Conservation (phyloP, 2,797 vertebrate genomes). For the Dendrocincla tyrannina region DNA sequence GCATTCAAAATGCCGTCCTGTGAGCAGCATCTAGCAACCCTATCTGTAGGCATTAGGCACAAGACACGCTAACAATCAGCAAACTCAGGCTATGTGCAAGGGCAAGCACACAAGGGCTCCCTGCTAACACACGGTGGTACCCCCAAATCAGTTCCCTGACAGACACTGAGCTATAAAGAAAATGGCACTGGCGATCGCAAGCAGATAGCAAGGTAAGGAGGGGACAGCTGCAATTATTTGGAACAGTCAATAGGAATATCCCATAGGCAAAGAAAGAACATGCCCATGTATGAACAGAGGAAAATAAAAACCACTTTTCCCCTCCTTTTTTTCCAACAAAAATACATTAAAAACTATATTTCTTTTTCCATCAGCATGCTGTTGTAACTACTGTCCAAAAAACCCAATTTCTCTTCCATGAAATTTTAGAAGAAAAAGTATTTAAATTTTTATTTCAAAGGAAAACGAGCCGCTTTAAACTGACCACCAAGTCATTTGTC, state of each 20-base stretch:
- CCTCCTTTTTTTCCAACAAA: background rate
- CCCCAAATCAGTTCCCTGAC: background rate
- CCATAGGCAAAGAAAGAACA: background rate
- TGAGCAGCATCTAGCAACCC: background rate
- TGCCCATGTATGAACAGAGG: accelerated
- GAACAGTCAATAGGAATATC: background rate
- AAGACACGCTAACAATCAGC: background rate
- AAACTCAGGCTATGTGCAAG: background rate
- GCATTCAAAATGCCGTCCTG: background rate
- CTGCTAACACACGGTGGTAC: background rate
- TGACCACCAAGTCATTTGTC: background rate
- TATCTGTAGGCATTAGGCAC: background rate
- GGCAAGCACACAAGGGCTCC: background rate
- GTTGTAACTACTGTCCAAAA: background rate
- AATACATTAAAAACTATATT: background rate
- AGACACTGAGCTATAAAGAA: background rate
- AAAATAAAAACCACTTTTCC: background rate
- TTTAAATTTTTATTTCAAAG: background rate
- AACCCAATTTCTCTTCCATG: accelerated
- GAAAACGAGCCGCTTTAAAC: background rate
- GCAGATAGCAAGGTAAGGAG: background rate
- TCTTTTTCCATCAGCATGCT: background rate
- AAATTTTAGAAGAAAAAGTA: background rate
- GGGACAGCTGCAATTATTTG: background rate
- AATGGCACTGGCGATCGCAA: background rate